Base-by-base conservation (phyloP, 2,888 invertebrate genomes). In the Clistopyga incitator region DNA sequence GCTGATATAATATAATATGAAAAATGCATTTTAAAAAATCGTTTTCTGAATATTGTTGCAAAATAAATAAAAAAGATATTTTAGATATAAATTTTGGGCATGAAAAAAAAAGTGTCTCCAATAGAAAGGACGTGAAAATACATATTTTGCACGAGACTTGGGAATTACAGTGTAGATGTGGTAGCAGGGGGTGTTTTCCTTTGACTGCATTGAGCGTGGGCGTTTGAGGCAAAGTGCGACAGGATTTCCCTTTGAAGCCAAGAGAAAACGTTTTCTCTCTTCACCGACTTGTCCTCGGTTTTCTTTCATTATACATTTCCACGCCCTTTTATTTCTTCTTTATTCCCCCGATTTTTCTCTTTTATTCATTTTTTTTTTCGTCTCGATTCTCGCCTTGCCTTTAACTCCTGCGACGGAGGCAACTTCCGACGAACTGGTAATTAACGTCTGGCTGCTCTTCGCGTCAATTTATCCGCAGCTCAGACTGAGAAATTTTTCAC, bases 271-370 rank as follows among this genome's bases (percentile, higher is more conserved):
- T 23, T 18, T 18, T 34, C 61, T 34, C 61, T 61, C n/a, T 29
- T 61, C 61, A 15, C 34, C 34, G 29, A 56, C 13, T 56, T 56
- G 71, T 56, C 68, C 75, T 64, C 56, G 25, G 61, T 79, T 84
- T 82, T 84, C 72, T 79, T 81, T 78, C 50, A 84, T 79, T 82
- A 82, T 74, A 70, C 68, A 65, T 64, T 74, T 76, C 67, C 56
- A n/a, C 52, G 50, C 13, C 45, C 56, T 71, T 79, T 79, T 67
- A 25, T 64, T 38, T 56, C 47, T 80, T 45, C 68, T 80, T 80
- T 72, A 6, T 34, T 45, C 72, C 52, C 67, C 72, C 68, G 59
- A 11, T 15, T 34, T 47, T 15, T 52, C n/a, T 61, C 23, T 15
- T 15, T 47, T 59, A 15, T 61, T 23, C 20, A 67, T 56, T 52